Evolutionary conservation across 2,113 vertebrate genomes (phyloP).

Genomic region (Trematocara nigrifrons): DNA sequence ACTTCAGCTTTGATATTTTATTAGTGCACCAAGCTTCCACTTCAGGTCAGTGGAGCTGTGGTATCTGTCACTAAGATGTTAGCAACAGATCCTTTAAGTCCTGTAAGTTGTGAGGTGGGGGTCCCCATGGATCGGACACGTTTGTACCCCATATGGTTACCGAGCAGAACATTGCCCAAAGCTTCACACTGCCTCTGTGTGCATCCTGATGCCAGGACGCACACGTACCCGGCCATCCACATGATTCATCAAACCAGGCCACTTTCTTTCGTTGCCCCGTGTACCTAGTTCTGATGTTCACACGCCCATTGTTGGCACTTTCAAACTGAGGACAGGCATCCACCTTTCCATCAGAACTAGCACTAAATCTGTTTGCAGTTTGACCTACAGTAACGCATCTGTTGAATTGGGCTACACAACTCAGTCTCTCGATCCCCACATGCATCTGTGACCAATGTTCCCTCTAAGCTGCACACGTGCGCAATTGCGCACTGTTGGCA

Average conservation of each 20-base stretch:
- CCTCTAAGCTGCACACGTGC: too few species aligned
- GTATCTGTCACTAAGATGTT: background rate
- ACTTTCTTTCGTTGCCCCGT: background rate
- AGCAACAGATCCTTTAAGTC: background rate
- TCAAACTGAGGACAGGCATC: background rate
- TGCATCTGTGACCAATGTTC: background rate
- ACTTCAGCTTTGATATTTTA: slow-evolving; percentile 8
- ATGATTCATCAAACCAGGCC: background rate
- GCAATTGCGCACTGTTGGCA: too few species aligned
- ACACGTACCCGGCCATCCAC: background rate
- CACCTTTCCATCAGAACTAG: background rate
- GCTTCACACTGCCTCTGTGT: background rate
- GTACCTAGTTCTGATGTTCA: background rate
- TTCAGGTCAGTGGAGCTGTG: slow-evolving; percentile 27
- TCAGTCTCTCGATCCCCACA: background rate
- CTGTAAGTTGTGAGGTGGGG: background rate
- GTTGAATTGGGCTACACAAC: background rate
- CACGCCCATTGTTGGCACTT: background rate
- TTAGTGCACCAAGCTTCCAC: background rate
- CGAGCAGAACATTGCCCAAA: background rate
- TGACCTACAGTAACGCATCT: background rate
- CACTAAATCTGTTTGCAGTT: background rate
- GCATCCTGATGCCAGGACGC: background rate
- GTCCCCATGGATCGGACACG: background rate
- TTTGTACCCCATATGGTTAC: background rate